Percentiles rank a stretch among this genome's conserved stretches.
phyloP scores from a whole-genome alignment of 37 sponge, comb jelly and placozoan species.

The Corticium candelabrum region DNA sequence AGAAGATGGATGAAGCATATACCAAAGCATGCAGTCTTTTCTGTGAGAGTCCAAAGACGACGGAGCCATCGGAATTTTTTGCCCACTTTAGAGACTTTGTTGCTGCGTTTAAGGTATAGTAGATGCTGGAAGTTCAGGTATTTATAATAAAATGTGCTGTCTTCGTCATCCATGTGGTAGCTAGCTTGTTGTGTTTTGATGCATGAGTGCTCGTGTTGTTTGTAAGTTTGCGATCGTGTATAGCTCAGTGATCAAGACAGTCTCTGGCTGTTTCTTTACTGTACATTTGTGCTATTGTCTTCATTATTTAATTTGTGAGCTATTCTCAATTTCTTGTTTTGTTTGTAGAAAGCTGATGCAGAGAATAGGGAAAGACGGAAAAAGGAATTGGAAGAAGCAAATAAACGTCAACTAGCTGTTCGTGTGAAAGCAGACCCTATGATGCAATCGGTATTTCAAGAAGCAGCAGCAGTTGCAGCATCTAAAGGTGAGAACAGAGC shows the following conservation, averaged over 20 bases:
- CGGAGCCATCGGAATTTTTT: slow-evolving; percentile 66
- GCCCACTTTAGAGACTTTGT: slow-evolving; percentile 45
- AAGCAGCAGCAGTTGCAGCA: not conserved
- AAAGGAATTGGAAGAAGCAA: not conserved
- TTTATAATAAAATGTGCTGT: too few relatives aligned
- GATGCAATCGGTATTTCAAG: not conserved
- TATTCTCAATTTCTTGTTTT: not conserved
- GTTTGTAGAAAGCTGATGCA: not conserved
- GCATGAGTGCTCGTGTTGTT: too few relatives aligned
- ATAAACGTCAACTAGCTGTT: not conserved
- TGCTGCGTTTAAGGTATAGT: slow-evolving; percentile 50
- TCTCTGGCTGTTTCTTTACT: too few relatives aligned
- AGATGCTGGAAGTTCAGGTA: not conserved
- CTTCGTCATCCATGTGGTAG: too few relatives aligned
- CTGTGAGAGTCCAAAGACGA: slow-evolving; percentile 50
- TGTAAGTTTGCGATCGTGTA: too few relatives aligned
- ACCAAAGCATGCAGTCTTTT: slow-evolving; percentile 64
- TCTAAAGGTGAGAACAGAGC: not conserved
- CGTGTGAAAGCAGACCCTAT: not conserved
- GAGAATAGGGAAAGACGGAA: not conserved
- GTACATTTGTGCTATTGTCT: too few relatives aligned
- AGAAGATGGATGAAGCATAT: slow-evolving; percentile 77
- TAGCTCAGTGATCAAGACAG: too few relatives aligned
- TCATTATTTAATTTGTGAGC: too few relatives aligned
- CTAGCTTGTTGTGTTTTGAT: too few relatives aligned